Evolutionary conservation across 2,888 invertebrate species (phyloP).

Genomic region (Diplolepis rosae): DNA sequence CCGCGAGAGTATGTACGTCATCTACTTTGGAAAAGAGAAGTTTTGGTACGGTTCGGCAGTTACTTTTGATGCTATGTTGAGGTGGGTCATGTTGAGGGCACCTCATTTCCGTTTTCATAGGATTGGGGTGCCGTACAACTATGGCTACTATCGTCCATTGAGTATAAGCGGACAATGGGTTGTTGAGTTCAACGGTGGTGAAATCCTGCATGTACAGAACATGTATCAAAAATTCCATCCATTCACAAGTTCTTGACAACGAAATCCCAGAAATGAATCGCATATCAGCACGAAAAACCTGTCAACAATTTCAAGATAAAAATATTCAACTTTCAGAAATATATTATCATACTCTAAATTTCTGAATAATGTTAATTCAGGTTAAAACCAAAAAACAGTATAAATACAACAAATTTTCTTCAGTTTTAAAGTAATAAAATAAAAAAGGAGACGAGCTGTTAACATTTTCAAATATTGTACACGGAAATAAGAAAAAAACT

Average conservation of each 20-base stretch:
- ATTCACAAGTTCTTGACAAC: background rate
- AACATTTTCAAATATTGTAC: no score
- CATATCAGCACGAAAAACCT: background rate
- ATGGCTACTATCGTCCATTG: slow-evolving; percentile 22
- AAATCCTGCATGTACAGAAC: slow-evolving; percentile 17
- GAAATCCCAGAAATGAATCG: slow-evolving; percentile 5
- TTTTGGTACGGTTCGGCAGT: slow-evolving; percentile 10
- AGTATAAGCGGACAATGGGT: slow-evolving; percentile 26
- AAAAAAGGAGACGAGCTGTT: no score
- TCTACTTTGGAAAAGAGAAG: background rate
- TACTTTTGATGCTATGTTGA: slow-evolving; percentile 21
- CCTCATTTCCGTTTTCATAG: slow-evolving; percentile 26
- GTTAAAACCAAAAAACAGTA: no score
- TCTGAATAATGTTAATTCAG: no score
- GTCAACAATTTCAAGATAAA: background rate
- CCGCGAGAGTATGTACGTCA: background rate
- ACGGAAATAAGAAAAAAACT: no score
- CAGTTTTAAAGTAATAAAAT: no score
- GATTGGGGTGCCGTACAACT: slow-evolving; percentile 3
- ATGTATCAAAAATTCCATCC: slow-evolving; percentile 21
- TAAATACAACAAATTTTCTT: no score
- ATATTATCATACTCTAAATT: no score
- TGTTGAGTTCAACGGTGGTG: slow-evolving; percentile 19
- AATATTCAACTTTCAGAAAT: background rate
- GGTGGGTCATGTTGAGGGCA: slow-evolving; percentile 26